Evolutionary conservation across 2,113 vertebrate genomes (phyloP), one percentile per base, ranked within the genome.

Genomic region (Bothrops jararaca): DNA sequence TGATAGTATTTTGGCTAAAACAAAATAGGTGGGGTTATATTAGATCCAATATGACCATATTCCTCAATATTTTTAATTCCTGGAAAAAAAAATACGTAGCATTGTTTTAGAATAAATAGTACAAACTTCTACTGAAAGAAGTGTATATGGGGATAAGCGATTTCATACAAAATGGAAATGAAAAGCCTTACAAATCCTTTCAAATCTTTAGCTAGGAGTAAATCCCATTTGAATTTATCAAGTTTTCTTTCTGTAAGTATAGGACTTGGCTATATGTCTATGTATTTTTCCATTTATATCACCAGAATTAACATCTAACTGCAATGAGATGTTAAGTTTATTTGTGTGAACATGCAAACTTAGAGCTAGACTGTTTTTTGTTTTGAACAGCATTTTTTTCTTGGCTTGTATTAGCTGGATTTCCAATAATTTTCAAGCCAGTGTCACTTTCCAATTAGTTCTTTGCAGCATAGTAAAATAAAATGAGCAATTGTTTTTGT

Each of bases 81-180:
- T 90, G 93, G 90, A 50, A 92, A 50, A 48, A 48, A 95, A 95
- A 96, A 94, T 95, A 64, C 92, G 93, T 95, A 95, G 93, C 95
- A 91, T 95, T 95, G 95, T 95, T 57, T 95, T 95, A 94, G 94
- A 95, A 95, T 93, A 95, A 92, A 96, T 95, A 95, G 94, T 58
- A n/a, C 60, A 92, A 39, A 80, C 39, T n/a, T 89, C 64, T 24
- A 89, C 6, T 74, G 91, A 69, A 92, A 24, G 85, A 88, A 60
- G 23, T 11, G 1, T 80, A 80, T 39, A 53, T 91, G 90, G 12
- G 12, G 24, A 6, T 74, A 56, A 88, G 39, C 56, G 48, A 96
- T 96, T 96, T 95, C 85, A 53, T 95, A 94, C 95, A 94, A 96
- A 96, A 95, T 97, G 96, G 93, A 96, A 89, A 94, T 95, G 96